Evolutionary conservation across 2,113 vertebrate species (phyloP).

Genomic region (Corythaeola cristata): DNA sequence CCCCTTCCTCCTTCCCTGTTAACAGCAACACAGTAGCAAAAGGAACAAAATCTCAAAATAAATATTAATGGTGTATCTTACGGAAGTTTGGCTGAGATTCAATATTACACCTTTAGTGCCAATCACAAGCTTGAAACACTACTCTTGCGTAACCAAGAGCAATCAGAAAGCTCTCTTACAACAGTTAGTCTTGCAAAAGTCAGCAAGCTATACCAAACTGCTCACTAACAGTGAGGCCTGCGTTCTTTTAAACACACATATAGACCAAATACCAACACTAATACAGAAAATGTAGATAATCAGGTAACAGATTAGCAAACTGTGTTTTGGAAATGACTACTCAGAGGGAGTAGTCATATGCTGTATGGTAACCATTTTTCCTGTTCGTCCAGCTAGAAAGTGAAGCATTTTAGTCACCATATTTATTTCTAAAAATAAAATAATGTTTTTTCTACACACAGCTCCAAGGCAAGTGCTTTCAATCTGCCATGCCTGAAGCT

Average conservation of each 20-base stretch:
- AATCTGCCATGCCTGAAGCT: background rate
- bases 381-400: background rate
- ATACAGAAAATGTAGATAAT: background rate
- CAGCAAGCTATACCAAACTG: background rate
- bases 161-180: background rate
- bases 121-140: background rate
- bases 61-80: background rate
- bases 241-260: background rate
- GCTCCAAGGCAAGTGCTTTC: background rate
- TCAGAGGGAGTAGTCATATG: background rate
- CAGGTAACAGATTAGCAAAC: background rate
- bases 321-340: background rate
- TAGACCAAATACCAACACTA: constrained; percentile 15
- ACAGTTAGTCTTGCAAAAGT: background rate
- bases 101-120: background rate
- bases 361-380: background rate
- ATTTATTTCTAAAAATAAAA: background rate
- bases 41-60: background rate
- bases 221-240: background rate
- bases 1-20: background rate
- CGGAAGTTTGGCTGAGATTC: background rate
- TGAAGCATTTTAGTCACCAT: background rate
- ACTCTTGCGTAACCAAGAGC: background rate
- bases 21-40: background rate
- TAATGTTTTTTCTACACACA: background rate